Conservation (phyloP, 1,140 invertebrate species). For the Oryctes rhinoceros region DNA sequence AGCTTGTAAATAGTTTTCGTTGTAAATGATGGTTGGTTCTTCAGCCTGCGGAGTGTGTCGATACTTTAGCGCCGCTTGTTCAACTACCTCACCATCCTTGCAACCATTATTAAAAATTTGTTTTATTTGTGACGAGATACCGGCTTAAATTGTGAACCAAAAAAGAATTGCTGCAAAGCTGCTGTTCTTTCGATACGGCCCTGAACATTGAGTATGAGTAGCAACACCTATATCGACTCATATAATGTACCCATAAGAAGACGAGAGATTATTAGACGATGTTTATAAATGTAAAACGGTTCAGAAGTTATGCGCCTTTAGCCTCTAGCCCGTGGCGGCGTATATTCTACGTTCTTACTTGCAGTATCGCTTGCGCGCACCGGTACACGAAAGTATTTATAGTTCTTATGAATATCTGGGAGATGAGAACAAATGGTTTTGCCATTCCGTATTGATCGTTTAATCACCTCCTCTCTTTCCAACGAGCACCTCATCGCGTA, state of each 20-base stretch:
- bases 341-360: not conserved
- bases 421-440: constrained; percentile 6
- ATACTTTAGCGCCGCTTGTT: too few species aligned
- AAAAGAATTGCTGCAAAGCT: too few species aligned
- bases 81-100: too few species aligned
- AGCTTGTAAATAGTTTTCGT: too few species aligned
- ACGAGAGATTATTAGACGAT: constrained; percentile 23
- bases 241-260: not conserved
- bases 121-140: too few species aligned
- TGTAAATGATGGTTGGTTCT: too few species aligned
- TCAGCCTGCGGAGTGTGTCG: too few species aligned
- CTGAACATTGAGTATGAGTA: not conserved
- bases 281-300: constrained; percentile 12
- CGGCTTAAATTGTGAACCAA: too few species aligned
- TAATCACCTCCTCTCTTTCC: not conserved
- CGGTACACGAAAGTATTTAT: not conserved
- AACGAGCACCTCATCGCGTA: not conserved
- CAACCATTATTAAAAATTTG: too few species aligned
- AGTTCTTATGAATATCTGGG: not conserved
- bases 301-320: constrained; percentile 25
- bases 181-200: not conserved
- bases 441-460: not conserved
- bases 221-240: not conserved
- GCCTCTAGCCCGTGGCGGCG: not conserved
- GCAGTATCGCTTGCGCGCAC: too few species aligned